Conservation (phyloP, 1,140 invertebrate species). For the Batillaria attramentaria region DNA sequence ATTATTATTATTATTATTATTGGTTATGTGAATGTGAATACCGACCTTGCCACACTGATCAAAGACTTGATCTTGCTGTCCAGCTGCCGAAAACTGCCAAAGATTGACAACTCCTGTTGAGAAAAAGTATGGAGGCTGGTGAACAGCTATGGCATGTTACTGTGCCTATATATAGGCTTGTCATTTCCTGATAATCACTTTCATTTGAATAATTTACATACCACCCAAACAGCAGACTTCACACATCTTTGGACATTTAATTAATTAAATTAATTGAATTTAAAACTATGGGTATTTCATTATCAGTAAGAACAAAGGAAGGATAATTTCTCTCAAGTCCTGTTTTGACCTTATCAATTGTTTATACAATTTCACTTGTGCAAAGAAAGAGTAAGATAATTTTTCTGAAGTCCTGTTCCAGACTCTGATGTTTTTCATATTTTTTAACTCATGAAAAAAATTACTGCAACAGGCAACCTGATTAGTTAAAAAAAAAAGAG, state of each 20-base stretch:
- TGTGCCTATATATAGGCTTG: too few relatives aligned
- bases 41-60: slow-evolving; percentile 52
- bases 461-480: not conserved
- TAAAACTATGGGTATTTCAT: too few relatives aligned
- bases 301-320: too few relatives aligned
- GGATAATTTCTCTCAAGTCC: too few relatives aligned
- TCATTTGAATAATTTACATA: too few relatives aligned
- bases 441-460: not conserved
- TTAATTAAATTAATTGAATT: too few relatives aligned
- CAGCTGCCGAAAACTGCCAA: slow-evolving; percentile 62
- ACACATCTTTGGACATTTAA: not conserved
- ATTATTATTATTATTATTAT: too few relatives aligned
- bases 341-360: too few relatives aligned
- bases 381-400: not conserved
- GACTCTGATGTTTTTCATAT: not conserved
- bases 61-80: slow-evolving; percentile 65
- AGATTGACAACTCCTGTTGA: slow-evolving; percentile 63
- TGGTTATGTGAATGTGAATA: too few relatives aligned
- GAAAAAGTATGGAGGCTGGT: too few relatives aligned
- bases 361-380: not conserved
- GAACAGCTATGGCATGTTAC: too few relatives aligned
- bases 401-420: not conserved
- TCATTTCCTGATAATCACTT: too few relatives aligned
- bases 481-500: not conserved
- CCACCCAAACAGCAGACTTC: slow-evolving; percentile 34